Conservation (phyloP, 2,888 invertebrate species). For the Scaptodrosophila latifasciaeformis region DNA sequence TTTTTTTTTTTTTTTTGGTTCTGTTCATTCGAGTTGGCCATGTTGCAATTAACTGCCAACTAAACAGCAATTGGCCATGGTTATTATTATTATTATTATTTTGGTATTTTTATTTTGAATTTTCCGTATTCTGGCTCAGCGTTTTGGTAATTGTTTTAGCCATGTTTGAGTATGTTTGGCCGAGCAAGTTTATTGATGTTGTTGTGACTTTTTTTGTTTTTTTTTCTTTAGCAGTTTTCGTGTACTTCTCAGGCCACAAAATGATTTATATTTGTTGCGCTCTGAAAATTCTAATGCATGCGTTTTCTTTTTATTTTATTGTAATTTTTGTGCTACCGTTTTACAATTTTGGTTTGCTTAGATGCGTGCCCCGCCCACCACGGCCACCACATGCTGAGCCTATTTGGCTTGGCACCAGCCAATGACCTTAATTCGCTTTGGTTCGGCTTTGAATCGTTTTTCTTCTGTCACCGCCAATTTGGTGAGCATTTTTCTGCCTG, state of each 20-base stretch:
- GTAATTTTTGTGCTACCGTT: not conserved
- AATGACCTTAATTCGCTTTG: slow-evolving; percentile 63
- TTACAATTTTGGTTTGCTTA: not conserved
- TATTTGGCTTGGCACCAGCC: slow-evolving; percentile 15
- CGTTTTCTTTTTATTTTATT: not conserved
- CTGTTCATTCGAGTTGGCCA: slow-evolving; percentile 36
- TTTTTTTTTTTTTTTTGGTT: not conserved
- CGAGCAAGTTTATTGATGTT: slow-evolving; percentile 34
- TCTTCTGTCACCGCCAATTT: slow-evolving; percentile 58
- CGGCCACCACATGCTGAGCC: not conserved
- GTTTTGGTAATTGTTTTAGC: slow-evolving; percentile 65
- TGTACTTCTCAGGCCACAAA: slow-evolving; percentile 14
- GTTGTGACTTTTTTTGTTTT: slow-evolving; percentile 14
- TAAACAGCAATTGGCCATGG: slow-evolving; percentile 69
- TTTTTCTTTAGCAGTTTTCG: slow-evolving; percentile 40
- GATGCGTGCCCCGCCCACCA: slow-evolving; percentile 2
- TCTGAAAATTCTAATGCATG: not conserved
- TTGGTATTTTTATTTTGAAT: slow-evolving; percentile 26
- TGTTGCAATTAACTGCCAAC: slow-evolving; percentile 69
- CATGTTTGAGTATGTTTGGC: slow-evolving; percentile 44
- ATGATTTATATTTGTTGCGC: not conserved
- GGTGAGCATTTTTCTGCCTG: slow-evolving; percentile 43
- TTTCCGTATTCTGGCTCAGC: slow-evolving; percentile 36
- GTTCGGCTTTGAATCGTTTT: slow-evolving; percentile 37
- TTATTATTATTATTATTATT: slow-evolving; percentile 63